These are phyloP conservation scores for Dicentrarchus labrax DNA, from an alignment of 2,113 vertebrate genomes.

Conservation along the genomic window DNA sequence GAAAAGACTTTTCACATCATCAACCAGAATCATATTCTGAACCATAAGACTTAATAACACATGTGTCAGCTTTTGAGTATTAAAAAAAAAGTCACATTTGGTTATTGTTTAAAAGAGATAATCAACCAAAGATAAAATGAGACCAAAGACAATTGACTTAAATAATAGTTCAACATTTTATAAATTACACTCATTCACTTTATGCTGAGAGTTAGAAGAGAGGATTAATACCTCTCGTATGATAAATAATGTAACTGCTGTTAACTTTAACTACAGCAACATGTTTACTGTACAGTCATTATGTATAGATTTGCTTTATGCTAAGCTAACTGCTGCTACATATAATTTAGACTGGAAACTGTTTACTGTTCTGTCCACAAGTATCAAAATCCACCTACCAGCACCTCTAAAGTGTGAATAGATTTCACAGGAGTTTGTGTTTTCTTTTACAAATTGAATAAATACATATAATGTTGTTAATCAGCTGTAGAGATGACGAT, in stretches of 20 bases:
- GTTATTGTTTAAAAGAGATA: constrained; percentile 1
- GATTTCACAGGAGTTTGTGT: background rate
- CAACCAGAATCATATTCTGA: background rate
- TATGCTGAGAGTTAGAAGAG: background rate
- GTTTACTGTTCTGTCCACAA: background rate
- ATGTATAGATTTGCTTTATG: background rate
- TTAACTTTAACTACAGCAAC: background rate
- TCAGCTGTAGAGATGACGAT: background rate
- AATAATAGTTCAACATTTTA: background rate
- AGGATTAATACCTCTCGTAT: background rate
- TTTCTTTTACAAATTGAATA: background rate
- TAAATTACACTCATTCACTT: background rate
- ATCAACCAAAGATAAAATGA: background rate
- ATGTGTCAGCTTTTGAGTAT: background rate
- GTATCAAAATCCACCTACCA: background rate
- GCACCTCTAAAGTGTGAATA: background rate
- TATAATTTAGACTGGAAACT: background rate
- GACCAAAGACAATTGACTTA: background rate
- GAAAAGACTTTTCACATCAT: constrained; percentile 30
- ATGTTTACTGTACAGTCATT: background rate
- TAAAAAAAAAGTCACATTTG: background rate
- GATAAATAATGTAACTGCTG: background rate
- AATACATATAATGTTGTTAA: background rate
- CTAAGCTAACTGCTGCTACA: background rate
- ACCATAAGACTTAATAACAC: background rate